Percentiles rank a stretch among this genome's conserved stretches.
phyloP scores from a whole-genome alignment of 2,888 invertebrate species.

The Drosophila colorata region DNA sequence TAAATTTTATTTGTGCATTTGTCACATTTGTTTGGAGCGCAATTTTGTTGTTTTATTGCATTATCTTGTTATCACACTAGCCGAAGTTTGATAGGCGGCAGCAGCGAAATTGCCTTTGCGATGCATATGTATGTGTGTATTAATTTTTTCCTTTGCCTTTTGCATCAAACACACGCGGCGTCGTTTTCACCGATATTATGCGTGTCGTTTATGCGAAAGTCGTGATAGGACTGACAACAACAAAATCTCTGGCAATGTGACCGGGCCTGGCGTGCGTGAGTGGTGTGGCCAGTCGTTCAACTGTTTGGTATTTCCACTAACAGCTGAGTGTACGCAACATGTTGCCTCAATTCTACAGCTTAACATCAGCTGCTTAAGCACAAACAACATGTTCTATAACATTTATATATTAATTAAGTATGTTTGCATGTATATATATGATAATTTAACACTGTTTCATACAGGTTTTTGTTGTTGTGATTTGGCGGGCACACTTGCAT shows the following conservation, averaged over 20 bases:
- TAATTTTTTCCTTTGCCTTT: conserved; percentile 50
- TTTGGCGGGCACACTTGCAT: not conserved
- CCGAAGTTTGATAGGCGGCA: conserved; percentile 41
- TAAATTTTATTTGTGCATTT: conserved; percentile 54
- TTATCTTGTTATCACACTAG: conserved; percentile 72
- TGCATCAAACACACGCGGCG: conserved; percentile 68
- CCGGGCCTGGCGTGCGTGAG: conserved; percentile 10
- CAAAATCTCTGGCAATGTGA: conserved; percentile 54
- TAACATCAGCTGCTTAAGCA: not conserved
- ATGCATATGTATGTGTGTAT: conserved; percentile 50
- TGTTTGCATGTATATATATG: not conserved
- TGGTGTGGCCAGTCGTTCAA: conserved; percentile 28
- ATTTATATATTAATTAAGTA: not conserved
- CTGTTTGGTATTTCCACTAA: conserved; percentile 36
- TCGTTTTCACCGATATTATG: conserved; percentile 55
- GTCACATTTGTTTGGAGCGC: conserved; percentile 47
- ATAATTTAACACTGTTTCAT: not conserved
- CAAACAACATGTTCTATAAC: not conserved
- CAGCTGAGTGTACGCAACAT: conserved; percentile 52
- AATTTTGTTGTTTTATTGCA: conserved; percentile 29
- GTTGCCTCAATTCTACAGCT: conserved; percentile 15
- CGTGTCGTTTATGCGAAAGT: conserved; percentile 68
- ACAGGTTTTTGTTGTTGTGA: not conserved
- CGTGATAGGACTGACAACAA: conserved; percentile 61
- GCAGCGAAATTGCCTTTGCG: conserved; percentile 41